Evolutionary conservation across 2,113 vertebrate species (phyloP), one percentile per base, ranked within the genome.

Genomic region (Globicephala melas): DNA sequence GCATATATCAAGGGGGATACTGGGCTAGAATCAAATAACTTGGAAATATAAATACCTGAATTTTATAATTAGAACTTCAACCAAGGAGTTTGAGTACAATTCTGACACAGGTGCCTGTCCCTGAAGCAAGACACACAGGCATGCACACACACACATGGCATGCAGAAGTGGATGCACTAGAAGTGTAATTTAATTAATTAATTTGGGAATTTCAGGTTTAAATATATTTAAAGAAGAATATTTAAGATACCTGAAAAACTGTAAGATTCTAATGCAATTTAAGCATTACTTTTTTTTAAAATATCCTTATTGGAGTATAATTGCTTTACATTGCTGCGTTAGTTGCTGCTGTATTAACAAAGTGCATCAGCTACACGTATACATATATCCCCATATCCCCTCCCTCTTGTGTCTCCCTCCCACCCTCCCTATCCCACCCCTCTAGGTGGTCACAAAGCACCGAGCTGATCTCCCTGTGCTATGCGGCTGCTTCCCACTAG

Each of bases 61-160:
- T 63, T 83, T 95, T 82, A 86, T 58, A 28, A 58, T 90, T 70
- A 70, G 26, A 89, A 76, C 21, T 62, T 70, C 38, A 76, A 26
- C 4, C 14, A 77, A 81, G 15, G 44, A 53, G 15, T 47, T 18
- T 55, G 8, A 81, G 26, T 53, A 36, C 12, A 70, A 3, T 60
- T 74, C 15, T 79, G 26, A 70, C 4, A 60, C 3, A 82, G 41
- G 50, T 71, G n/a, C 18, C 5, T 65, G 23, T 8, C 25, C 7
- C 20, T 38, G 53, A 36, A 67, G 53, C 15, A 50, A 50, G 0
- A 55, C 14, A 38, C 11, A 67, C 60, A 65, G 3, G 7, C 14
- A 31, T 23, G 33, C 14, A 21, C 6, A 10, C 50, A 36, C 23
- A 50, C 13, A 36, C 20, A 5, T 53, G 28, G 23, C 77, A 74